Conservation (phyloP, 2,888 invertebrate species). For the Gari tellinella region DNA sequence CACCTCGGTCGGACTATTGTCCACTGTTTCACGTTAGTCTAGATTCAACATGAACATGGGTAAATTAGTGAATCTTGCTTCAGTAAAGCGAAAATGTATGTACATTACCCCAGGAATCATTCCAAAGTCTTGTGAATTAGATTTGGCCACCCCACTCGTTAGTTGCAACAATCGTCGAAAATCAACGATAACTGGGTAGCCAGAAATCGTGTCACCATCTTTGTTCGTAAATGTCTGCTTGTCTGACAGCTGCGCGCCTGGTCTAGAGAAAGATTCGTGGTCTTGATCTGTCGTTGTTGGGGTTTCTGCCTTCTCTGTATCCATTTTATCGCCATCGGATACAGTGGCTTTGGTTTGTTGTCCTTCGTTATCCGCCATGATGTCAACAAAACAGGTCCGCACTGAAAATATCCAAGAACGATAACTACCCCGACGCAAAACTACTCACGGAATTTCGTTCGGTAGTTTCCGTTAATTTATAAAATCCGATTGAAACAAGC, state of each 20-base stretch:
- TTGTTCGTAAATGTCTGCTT: constrained; percentile 71
- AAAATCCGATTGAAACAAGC: no score
- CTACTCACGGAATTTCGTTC: no score
- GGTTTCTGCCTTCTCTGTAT: background rate
- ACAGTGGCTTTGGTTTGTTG: no score
- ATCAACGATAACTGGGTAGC: constrained; percentile 78
- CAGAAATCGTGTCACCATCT: constrained; percentile 66
- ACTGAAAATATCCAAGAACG: constrained; percentile 57
- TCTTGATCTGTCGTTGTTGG: constrained; percentile 26
- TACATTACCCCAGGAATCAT: constrained; percentile 66
- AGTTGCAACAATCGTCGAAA: constrained; percentile 75
- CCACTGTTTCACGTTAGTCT: no score
- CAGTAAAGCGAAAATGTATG: no score
- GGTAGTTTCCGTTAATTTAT: no score
- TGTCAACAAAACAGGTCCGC: constrained; percentile 77
- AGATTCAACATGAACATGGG: no score
- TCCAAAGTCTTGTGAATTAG: constrained; percentile 48
- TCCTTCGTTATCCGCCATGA: constrained; percentile 69
- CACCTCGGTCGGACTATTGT: no score
- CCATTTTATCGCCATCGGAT: constrained; percentile 6
- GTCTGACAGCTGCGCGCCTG: constrained; percentile 74
- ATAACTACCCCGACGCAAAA: no score
- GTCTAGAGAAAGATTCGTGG: constrained; percentile 65
- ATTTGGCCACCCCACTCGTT: constrained; percentile 46
- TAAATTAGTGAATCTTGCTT: no score